These are phyloP conservation scores for Lucinisca nassula DNA, from an alignment of 2,888 invertebrate species.

Conservation along the genomic window DNA sequence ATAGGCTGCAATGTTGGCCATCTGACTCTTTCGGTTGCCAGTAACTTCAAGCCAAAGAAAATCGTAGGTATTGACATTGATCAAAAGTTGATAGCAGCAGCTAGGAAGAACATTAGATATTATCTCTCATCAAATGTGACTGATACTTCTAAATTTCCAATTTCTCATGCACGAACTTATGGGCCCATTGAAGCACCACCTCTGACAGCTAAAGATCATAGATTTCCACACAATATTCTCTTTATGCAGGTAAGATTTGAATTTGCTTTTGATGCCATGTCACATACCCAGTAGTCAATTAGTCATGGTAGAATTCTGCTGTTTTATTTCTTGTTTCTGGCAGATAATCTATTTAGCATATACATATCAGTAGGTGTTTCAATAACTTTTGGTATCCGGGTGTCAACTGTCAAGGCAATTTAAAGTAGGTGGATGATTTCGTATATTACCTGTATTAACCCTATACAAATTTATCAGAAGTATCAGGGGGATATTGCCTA, in stretches of 20 bases:
- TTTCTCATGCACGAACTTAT: constrained; percentile 95
- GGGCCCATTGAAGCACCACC: constrained; percentile 91
- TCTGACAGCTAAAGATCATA: constrained; percentile 59
- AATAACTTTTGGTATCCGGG: no score
- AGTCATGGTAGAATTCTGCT: no score
- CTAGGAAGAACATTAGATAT: constrained; percentile 92
- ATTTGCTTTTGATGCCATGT: no score
- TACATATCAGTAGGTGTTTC: no score
- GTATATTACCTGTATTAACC: no score
- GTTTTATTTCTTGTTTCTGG: no score
- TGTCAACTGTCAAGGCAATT: no score
- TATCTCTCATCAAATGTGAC: constrained; percentile 89
- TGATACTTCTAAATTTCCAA: constrained; percentile 91
- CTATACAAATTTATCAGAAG: no score
- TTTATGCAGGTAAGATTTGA: constrained; percentile 93
- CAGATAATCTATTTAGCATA: no score
- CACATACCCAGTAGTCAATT: no score
- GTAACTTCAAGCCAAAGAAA: constrained; percentile 94
- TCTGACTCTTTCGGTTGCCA: constrained; percentile 96
- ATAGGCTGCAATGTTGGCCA: constrained; percentile 99
- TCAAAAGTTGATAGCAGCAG: constrained; percentile 93
- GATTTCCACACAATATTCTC: constrained; percentile 96
- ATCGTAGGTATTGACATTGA: constrained; percentile 98
- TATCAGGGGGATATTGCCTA: no score
- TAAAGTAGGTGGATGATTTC: no score